Percentiles rank a stretch among this genome's conserved stretches.
Evolutionary conservation across 2,113 vertebrate species (phyloP).

Genomic region (Cercocebus atys): DNA sequence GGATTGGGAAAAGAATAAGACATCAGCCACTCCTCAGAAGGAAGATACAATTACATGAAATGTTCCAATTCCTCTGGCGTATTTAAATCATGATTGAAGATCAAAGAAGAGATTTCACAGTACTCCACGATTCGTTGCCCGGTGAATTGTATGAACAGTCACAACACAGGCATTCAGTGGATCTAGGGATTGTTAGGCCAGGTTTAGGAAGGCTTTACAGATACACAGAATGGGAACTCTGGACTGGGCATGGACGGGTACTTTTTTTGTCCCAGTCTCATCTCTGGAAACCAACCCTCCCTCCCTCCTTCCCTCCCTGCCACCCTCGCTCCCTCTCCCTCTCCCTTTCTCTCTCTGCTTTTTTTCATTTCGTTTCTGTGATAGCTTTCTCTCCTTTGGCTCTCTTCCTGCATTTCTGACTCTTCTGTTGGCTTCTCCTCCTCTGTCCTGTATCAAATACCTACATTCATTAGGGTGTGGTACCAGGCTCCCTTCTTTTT

Average conservation of each 20-base stretch:
- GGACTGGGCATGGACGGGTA: rapidly evolving
- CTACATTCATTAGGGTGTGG: rapidly evolving
- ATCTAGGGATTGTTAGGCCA: neutral
- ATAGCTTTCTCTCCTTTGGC: neutral
- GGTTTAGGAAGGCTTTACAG: neutral
- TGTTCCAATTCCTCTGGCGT: neutral
- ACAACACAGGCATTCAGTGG: neutral
- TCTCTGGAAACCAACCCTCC: neutral
- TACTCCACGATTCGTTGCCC: neutral
- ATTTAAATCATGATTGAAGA: neutral
- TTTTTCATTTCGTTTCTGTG: neutral
- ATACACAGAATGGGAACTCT: neutral
- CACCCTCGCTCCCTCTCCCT: too few species aligned
- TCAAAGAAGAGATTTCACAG: neutral
- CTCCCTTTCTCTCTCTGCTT: neutral
- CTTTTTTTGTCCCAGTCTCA: neutral
- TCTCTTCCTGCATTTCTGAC: neutral
- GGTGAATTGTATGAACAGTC: too few species aligned
- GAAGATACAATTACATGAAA: neutral
- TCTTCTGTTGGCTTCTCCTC: neutral
- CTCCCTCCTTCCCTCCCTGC: neutral
- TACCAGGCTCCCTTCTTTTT: neutral
- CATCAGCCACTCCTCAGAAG: neutral
- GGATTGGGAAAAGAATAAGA: neutral
- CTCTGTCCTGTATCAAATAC: neutral